Base-by-base conservation (phyloP, 2,888 invertebrate genomes). In the Pasiphila rectangulata region DNA sequence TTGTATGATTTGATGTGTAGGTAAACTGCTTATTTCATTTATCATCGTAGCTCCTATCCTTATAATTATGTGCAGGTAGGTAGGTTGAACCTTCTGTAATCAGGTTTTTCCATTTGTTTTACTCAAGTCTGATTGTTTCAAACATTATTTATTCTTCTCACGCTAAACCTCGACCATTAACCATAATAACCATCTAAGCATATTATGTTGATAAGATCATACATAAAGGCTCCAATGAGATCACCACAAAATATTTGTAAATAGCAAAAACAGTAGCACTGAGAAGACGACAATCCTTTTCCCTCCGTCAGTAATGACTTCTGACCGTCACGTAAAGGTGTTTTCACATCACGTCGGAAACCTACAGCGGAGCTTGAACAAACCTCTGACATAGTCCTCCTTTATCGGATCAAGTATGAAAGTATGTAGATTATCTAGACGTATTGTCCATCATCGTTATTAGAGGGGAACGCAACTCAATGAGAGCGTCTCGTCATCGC, bases 121-220 rank as follows among this genome's bases (percentile, higher is more conserved):
- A n/a, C n/a, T n/a, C n/a, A n/a, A n/a, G n/a, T n/a, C n/a, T n/a
- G n/a, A n/a, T 1, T 13, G 13, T 7, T 27, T 10, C 2, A 3
- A 40, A 44, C 35, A 49, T 44, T 49, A 19, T 12, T 23, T 41
- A 50, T 45, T 45, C 37, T 45, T 45, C 50, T 45, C 50, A 50
- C 25, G 15, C 25, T n/a, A 19, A 20, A 15, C 34, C 34, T 35
- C 24, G 10, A 42, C 9, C 16, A 49, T 37, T 38, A 49, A 49
- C 19, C 19, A 44, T 35, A 44, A 40, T 44, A 44, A n/a, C n/a
- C n/a, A n/a, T 49, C 44, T 44, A 30, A 40, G 38, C 41, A 38
- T 45, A 50, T 45, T 29, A 41, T 0, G 4, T n/a, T 17, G 9
- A 34, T 45, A 25, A 38, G 36, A 50, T 30, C 10, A 21, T 16